Evolutionary conservation across 2,113 vertebrate genomes (phyloP), one percentile per base, ranked within the genome.

Genomic region (Platysteira castanea): DNA sequence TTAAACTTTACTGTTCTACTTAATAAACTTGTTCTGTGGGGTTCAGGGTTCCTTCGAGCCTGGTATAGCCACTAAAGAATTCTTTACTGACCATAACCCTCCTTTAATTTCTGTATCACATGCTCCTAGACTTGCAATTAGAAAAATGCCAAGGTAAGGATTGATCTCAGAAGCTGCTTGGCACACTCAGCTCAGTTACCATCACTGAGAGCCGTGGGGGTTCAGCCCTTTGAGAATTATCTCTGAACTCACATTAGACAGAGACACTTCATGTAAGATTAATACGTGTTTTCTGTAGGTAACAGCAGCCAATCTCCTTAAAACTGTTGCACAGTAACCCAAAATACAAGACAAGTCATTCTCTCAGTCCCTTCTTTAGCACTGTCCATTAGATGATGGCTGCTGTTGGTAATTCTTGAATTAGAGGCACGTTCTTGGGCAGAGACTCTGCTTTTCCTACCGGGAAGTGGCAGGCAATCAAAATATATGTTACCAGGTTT

Each of bases 401-500:
- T 93, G 9, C 56, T 70, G 54, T 53, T 69, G 56, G 47, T 84
- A 41, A 39, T 54, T 84, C 67, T 71, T 80, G 35, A 81, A 44
- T 81, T 49, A 75, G 79, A 90, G 76, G 49, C 83, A 86, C 37
- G 78, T 89, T 92, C 75, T 53, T 37, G 35, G 35, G 79, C 47
- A 88, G 24, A 77, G 47, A 60, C 49, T 84, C 39, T 64, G 85
- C 68, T 93, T 96, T 81, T 92, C 6, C 11, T 77, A 84, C 68
- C 8, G 3, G 95, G 86, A 94, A 90, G 90, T 78, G 87, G 44
- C 71, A 89, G 78, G 89, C 88, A 88, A 92, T 95, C 89, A 91
- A 93, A 89, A 68, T n/a, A 65, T 18, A 88, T 71, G 67, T 88
- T 92, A 78, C 85, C 80, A 81, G 61, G 28, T 80, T 84, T 65